These are phyloP conservation scores for Sturnira hondurensis DNA, from an alignment of 2,113 vertebrate genomes.

Conservation along the genomic window DNA sequence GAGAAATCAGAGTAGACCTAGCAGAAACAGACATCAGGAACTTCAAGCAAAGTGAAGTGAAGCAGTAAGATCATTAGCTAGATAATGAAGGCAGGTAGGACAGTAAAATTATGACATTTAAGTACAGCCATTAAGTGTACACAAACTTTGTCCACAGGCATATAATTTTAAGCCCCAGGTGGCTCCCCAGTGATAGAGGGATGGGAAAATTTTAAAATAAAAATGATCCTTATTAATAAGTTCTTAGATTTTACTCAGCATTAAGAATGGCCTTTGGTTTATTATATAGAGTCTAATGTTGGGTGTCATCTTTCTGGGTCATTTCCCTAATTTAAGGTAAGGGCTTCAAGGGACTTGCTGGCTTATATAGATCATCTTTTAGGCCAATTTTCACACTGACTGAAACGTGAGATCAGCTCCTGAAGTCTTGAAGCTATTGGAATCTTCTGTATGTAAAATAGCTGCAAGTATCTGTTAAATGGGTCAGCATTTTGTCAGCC, in stretches of 20 bases:
- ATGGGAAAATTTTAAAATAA: background rate
- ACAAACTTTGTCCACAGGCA: conserved; percentile 17
- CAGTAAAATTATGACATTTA: conserved; percentile 44
- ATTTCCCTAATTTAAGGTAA: background rate
- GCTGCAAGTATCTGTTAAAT: background rate
- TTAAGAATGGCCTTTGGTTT: conserved; percentile 16
- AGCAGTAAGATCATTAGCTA: conserved; percentile 21
- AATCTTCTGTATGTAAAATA: background rate
- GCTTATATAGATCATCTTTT: background rate
- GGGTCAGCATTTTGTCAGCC: background rate
- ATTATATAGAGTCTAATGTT: background rate
- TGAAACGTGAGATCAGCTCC: background rate
- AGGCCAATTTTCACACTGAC: background rate
- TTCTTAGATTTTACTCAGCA: conserved; percentile 40
- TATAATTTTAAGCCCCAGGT: conserved; percentile 52
- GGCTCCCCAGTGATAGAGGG: conserved; percentile 28
- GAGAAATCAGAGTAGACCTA: conserved; percentile 8
- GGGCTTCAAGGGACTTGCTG: background rate
- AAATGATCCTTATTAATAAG: conserved; percentile 28
- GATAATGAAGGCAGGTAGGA: conserved; percentile 20
- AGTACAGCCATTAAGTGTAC: conserved; percentile 2
- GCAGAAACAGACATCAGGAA: background rate
- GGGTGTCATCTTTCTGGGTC: background rate
- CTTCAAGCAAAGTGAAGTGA: background rate
- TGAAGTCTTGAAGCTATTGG: background rate